Evolutionary conservation across 1,140 invertebrate genomes (phyloP), one percentile per base, ranked within the genome.

Genomic region (Acromyrmex echinatior): DNA sequence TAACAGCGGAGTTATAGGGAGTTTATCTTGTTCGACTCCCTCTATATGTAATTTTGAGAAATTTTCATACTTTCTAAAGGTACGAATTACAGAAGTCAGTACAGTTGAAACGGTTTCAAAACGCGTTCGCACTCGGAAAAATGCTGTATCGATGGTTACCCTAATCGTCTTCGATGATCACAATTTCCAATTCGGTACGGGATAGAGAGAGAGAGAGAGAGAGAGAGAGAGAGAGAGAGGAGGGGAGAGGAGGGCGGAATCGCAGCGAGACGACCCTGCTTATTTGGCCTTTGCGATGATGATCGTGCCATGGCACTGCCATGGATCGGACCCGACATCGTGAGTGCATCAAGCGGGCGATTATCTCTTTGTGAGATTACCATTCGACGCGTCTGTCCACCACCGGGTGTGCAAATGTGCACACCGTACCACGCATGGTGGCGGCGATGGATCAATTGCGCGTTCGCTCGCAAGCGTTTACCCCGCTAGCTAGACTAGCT

Each of bases 331-430:
- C 21, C 14, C 25, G 31, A 68, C 66, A 73, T 82, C 21, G 53
- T 16, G 31, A 73, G 51, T 10, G 66, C 21, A 35, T 4, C 79
- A 3, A 3, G 25, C 25, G 35, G 62, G 6, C 56, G 80, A 82
- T 82, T 60, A 84, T 58, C 56, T 84, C 70, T 84, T 84, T 62
- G 70, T 62, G 56, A 84, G 70, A 76, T 82, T 73, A 82, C 56
- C 39, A 51, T 70, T 76, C 39, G 53, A 82, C 68, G 25, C 80
- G 66, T 74, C 31, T 62, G 80, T 82, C 80, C 53, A 82, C 80
- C 53, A 74, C 68, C 68, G 68, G 25, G 56, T 49, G 80, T 82
- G 80, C 56, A 49, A 81, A 74, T 39, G 68, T 21, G 70, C 68
- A 71, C 21, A 0, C 21, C 21, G 21, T 81, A 81, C n/a, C 65